These are phyloP conservation scores for Larimichthys polyactis DNA, from an alignment of 2,113 vertebrate species.

Conservation along the genomic window DNA sequence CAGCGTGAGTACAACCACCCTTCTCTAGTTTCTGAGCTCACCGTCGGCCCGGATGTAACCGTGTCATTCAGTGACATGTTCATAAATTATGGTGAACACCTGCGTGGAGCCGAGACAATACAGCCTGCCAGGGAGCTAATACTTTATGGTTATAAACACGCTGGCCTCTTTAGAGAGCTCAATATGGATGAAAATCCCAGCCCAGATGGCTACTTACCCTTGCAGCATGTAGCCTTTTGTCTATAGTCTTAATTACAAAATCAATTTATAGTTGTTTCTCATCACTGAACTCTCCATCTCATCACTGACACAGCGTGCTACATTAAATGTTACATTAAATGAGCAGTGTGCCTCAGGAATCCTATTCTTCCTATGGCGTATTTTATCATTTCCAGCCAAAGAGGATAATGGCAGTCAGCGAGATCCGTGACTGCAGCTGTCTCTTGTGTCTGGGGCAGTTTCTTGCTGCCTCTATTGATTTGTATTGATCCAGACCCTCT, in stretches of 20 bases:
- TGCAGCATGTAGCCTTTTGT: slow-evolving; percentile 32
- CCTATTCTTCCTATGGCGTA: slow-evolving; percentile 5
- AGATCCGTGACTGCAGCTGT: slow-evolving; percentile 47
- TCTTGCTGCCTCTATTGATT: slow-evolving; percentile 66
- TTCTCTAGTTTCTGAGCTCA: slow-evolving; percentile 22
- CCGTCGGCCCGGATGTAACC: slow-evolving; percentile 41
- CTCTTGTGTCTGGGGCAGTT: slow-evolving; percentile 60
- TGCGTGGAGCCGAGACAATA: slow-evolving; percentile 32
- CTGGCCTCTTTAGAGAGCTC: slow-evolving; percentile 25
- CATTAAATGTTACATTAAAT: slow-evolving; percentile 31
- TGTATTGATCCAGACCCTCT: slow-evolving; percentile 62
- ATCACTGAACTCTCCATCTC: slow-evolving; percentile 1
- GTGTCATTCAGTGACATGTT: slow-evolving; percentile 52
- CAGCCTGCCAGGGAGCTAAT: slow-evolving; percentile 25
- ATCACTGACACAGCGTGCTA: background rate
- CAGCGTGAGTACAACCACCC: slow-evolving; percentile 18
- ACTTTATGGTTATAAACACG: slow-evolving; percentile 33
- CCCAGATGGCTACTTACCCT: slow-evolving; percentile 21
- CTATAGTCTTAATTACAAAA: slow-evolving; percentile 36
- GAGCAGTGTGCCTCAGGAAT: background rate
- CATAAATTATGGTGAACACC: slow-evolving; percentile 59
- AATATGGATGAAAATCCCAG: slow-evolving; percentile 15
- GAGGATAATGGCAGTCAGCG: slow-evolving; percentile 7
- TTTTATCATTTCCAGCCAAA: slow-evolving; percentile 1
- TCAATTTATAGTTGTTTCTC: slow-evolving; percentile 31